Base-by-base conservation (phyloP, 1,140 invertebrate genomes). In the Nasonia longicornis region DNA sequence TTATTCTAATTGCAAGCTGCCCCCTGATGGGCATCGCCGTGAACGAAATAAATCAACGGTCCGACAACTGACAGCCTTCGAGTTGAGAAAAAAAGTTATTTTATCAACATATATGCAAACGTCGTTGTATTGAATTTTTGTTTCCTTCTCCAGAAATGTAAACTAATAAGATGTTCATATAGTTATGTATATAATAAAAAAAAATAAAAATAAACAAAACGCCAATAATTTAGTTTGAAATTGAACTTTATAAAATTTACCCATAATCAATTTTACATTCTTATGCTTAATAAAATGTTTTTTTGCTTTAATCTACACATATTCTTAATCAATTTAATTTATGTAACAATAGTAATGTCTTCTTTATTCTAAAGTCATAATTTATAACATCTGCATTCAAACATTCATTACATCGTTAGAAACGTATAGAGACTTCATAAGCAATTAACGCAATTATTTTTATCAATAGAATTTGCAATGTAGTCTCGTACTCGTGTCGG, bases 1-100 rank as follows among this genome's bases (percentile, higher is more conserved):
- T 82, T 72, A 79, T 84, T 81, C 69, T 81, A 35, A 83, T 84
- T 82, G 88, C 88, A 35, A 89, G 88, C 88, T 89, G 88, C 88
- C 88, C 85, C 83, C 82, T 89, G 86, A 89, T 86, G 88, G 88
- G 88, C 88, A 86, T 85, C 81, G 85, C 72, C 77, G 88, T 88
- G 83, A 29, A 73, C 83, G 83, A 80, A 64, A 69, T 63, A 71
- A 74, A 79, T 77, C 78, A 78, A 78, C 71, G n/a, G 75, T 72
- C 66, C 8, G 29, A 71, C 20, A 26, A 66, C 52, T 72, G 63
- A n/a, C 38, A 31, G n/a, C 31, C 63, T 79, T 82, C 77, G 73
- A 48, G 11, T 58, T 52, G n/a, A 29, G 16, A 20, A 72, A 31
- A 45, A 72, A 45, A 38, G 10, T 4, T 35, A 38, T 71, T 3